Conservation (phyloP, 2,113 vertebrate species). For the Scomber japonicus region DNA sequence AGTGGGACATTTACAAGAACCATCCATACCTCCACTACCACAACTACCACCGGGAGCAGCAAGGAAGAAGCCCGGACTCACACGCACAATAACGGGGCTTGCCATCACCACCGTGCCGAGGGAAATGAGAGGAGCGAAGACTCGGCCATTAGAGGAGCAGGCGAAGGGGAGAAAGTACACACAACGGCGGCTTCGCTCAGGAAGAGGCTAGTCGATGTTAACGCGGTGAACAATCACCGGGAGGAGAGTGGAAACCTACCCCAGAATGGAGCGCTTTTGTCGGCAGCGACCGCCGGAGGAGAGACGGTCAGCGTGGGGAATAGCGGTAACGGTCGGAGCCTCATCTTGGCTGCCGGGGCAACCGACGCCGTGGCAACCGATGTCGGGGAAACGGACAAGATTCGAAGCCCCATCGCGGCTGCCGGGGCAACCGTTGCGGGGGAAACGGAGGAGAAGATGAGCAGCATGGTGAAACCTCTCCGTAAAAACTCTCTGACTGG, state of each 20-base stretch:
- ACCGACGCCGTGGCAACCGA: not conserved
- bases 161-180: not conserved
- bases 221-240: not conserved
- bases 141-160: slow-evolving; percentile 7
- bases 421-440: not conserved
- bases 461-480: slow-evolving; percentile 74
- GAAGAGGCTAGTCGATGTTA: slow-evolving; percentile 14
- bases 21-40: not conserved
- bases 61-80: slow-evolving; percentile 36
- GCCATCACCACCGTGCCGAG: not conserved
- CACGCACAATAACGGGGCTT: slow-evolving; percentile 73
- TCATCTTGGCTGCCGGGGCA: not conserved
- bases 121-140: not conserved
- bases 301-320: not conserved
- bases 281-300: slow-evolving; percentile 24
- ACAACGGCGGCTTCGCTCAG: not conserved
- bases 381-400: too few relatives aligned
- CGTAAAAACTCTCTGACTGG: slow-evolving; percentile 94
- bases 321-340: not conserved
- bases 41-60: not conserved
- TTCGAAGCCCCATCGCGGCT: not conserved
- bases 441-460: not conserved
- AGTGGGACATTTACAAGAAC: slow-evolving; percentile 69
- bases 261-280: slow-evolving; percentile 77
- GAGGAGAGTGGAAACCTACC: slow-evolving; percentile 61